Base-by-base conservation (phyloP, 2,888 invertebrate genomes). In the Amphipyra berbera region DNA sequence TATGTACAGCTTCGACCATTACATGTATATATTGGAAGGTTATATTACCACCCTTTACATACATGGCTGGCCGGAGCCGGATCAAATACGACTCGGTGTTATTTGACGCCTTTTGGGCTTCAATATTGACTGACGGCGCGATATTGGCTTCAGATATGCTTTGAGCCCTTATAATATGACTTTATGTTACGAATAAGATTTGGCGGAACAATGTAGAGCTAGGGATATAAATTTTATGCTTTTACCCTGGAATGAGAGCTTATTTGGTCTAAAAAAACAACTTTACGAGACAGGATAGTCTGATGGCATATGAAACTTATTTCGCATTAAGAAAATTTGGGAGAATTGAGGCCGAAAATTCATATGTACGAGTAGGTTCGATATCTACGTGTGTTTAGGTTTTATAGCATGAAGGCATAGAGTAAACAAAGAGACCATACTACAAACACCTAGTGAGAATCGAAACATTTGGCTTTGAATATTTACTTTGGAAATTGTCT, bases 131-230 rank as follows among this genome's bases (percentile, higher is more conserved):
- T 50, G 67, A 67, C 55, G 35, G 50, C 52, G 30, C 30, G 10
- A 57, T 76, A 67, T 76, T 66, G 53, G 41, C 14, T 33, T 42
- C 35, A n/a, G 37, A 74, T 68, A 60, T 38, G 15, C 13, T 56
- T 48, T 37, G 53, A 42, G 41, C 55, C 33, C 41, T 30, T 46
- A 5, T 56, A 61, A 58, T 44, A 40, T 40, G 35, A 61, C 9
- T 61, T 42, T 47, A 55, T 52, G 37, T 33, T 9, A 65, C 42
- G n/a, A 41, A 55, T 49, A 45, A 55, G 30, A 56, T 61, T 61
- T 55, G 7, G 15, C 7, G n/a, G 15, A 14, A 30, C 5, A 47
- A 50, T 46, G 14, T 13, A 12, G 21, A 21, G 49, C 9, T 48
- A 41, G 27, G 13, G 44, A 40, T 49, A 56, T 56, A 49, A 33